Evolutionary conservation across 2,113 vertebrate genomes (phyloP).

Genomic region (Martes martes): DNA sequence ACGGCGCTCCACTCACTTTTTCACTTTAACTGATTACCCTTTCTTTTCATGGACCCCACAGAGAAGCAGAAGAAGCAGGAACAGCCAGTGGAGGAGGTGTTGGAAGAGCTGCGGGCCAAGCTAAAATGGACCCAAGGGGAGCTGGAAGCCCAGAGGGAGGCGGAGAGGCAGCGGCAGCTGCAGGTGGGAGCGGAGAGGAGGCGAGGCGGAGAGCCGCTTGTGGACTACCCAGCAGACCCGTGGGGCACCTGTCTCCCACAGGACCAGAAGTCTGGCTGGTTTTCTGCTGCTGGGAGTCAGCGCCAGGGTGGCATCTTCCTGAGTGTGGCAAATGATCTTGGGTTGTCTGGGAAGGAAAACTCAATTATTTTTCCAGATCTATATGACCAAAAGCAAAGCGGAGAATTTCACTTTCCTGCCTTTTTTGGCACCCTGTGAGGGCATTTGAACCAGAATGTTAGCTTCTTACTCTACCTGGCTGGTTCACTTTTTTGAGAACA

Average conservation of each 20-base stretch:
- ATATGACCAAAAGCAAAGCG: neutral
- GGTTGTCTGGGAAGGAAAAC: neutral
- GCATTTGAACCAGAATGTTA: neutral
- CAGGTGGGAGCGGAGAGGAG: constrained; percentile 65
- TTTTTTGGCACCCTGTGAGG: neutral
- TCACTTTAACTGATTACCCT: neutral
- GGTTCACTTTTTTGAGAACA: neutral
- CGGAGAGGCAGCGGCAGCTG: constrained; percentile 66
- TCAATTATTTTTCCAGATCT: neutral
- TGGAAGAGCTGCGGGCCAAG: constrained; percentile 81
- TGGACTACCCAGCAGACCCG: fast-evolving
- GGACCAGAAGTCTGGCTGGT: neutral
- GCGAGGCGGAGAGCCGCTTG: fast-evolving
- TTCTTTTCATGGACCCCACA: constrained; percentile 41
- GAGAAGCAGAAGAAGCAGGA: constrained; percentile 79
- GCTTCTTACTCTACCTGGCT: neutral
- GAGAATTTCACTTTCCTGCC: neutral
- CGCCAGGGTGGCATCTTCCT: neutral
- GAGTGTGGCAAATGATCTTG: neutral
- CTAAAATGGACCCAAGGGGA: constrained; percentile 76
- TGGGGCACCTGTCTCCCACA: fast-evolving
- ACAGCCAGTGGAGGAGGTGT: constrained; percentile 76
- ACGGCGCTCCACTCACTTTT: fast-evolving
- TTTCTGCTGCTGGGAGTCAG: neutral
- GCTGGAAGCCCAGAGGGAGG: constrained; percentile 77